Conservation (phyloP, 2,888 invertebrate genomes). For the Athalia circularis region DNA sequence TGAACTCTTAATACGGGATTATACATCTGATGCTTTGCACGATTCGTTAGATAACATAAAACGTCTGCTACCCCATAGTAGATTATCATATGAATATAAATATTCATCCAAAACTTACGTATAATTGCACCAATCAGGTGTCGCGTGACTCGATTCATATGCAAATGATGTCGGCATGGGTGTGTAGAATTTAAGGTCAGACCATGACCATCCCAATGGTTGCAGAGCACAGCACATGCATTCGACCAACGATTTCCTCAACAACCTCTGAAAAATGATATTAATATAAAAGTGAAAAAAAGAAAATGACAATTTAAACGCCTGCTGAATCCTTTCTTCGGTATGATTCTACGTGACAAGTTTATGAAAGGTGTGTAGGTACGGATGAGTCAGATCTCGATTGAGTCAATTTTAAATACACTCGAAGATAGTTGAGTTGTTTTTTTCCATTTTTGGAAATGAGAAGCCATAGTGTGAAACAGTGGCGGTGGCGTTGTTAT, state of each 20-base stretch:
- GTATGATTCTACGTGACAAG: conserved; percentile 56
- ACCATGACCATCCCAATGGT: too few species aligned
- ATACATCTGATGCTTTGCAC: background rate
- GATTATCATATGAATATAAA: conserved; percentile 5
- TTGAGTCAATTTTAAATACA: conserved; percentile 53
- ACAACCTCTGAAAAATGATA: background rate
- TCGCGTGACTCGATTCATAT: too few species aligned
- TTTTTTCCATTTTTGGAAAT: conserved; percentile 41
- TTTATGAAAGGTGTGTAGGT: conserved; percentile 63
- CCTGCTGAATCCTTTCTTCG: background rate
- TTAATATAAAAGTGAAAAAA: too few species aligned
- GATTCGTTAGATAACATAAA: conserved; percentile 32
- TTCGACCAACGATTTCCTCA: background rate
- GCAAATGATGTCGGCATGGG: too few species aligned
- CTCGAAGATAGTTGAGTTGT: too few species aligned
- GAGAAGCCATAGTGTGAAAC: conserved; percentile 37
- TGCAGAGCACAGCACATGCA: too few species aligned
- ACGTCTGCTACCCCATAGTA: conserved; percentile 23
- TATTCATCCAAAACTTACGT: too few species aligned
- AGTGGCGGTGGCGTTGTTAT: conserved; percentile 55
- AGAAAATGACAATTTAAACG: too few species aligned
- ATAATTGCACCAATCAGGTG: too few species aligned
- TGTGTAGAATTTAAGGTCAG: too few species aligned
- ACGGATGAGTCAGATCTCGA: conserved; percentile 67
- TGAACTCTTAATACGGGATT: conserved; percentile 39